Evolutionary conservation across 1,140 invertebrate species (phyloP).

Genomic region (Pseudomyrmex concolor): DNA sequence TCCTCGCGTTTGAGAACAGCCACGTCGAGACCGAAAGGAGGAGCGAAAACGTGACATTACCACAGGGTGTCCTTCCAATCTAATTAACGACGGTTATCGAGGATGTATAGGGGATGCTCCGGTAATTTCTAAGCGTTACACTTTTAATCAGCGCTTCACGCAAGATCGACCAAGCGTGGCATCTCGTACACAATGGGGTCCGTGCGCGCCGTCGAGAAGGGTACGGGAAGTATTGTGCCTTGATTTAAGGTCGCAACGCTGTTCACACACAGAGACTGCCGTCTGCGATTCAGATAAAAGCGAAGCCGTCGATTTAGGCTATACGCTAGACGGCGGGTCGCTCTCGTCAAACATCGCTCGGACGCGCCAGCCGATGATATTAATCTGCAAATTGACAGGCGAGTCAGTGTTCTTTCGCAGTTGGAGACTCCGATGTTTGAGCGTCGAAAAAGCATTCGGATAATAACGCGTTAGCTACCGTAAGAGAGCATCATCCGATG

Average conservation of each 20-base stretch:
- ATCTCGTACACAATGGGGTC: slow-evolving; percentile 66
- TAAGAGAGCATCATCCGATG: neutral
- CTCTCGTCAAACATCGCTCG: slow-evolving; percentile 32
- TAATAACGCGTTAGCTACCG: neutral
- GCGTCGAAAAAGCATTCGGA: neutral
- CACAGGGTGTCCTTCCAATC: slow-evolving; percentile 38
- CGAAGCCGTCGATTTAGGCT: slow-evolving; percentile 62
- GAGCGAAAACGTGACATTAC: neutral
- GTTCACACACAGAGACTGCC: slow-evolving; percentile 64
- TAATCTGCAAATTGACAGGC: slow-evolving; percentile 46
- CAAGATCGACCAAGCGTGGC: slow-evolving; percentile 67
- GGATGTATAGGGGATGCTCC: slow-evolving; percentile 24
- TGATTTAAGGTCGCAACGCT: slow-evolving; percentile 69
- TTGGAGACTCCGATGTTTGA: no score
- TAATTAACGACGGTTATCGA: slow-evolving; percentile 69
- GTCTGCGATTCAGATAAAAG: slow-evolving; percentile 70
- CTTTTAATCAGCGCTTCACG: slow-evolving; percentile 74
- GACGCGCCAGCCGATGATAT: slow-evolving; percentile 18
- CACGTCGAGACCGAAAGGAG: neutral
- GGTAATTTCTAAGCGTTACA: slow-evolving; percentile 75
- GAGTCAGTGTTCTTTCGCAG: slow-evolving; percentile 29
- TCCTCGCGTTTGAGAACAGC: neutral
- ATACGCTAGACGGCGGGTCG: slow-evolving; percentile 10
- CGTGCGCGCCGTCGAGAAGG: slow-evolving; percentile 52
- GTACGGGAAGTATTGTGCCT: slow-evolving; percentile 64